phyloP scores from a whole-genome alignment of 2,797 vertebrate genomes.

The Meda fulgida region DNA sequence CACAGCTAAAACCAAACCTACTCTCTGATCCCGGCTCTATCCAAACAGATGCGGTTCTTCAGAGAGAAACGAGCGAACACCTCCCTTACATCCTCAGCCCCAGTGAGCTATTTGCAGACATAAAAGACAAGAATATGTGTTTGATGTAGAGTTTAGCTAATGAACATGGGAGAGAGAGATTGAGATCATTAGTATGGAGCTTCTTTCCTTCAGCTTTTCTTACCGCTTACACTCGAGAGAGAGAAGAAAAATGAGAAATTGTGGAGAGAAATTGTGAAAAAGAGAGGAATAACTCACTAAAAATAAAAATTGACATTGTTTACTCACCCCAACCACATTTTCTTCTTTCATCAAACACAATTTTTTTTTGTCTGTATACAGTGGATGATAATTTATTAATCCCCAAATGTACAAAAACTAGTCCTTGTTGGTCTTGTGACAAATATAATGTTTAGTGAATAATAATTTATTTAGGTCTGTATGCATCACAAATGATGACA shows the following conservation, averaged over 20 bases:
- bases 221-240: too few species aligned
- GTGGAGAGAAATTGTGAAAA: not conserved
- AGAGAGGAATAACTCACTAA: not conserved
- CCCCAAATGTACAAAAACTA: not conserved
- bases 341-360: not conserved
- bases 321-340: not conserved
- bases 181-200: conserved; percentile 39
- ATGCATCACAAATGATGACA: not conserved
- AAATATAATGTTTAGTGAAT: not conserved
- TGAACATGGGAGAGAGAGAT: conserved; percentile 49
- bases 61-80: not conserved
- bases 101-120: conserved; percentile 23
- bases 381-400: not conserved
- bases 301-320: not conserved
- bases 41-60: conserved; percentile 8
- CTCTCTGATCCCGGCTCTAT: conserved; percentile 10
- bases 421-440: not conserved
- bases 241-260: too few species aligned
- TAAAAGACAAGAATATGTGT: conserved; percentile 43
- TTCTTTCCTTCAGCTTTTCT: not conserved
- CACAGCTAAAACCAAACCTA: conserved; percentile 2
- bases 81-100: not conserved
- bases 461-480: not conserved
- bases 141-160: conserved; percentile 53
- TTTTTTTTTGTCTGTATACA: not conserved